Percentiles rank a stretch among this genome's conserved stretches.
These are phyloP conservation scores for Brachypodius melanocephalos DNA, from an alignment of 2,113 vertebrate species.

Conservation along the genomic window DNA sequence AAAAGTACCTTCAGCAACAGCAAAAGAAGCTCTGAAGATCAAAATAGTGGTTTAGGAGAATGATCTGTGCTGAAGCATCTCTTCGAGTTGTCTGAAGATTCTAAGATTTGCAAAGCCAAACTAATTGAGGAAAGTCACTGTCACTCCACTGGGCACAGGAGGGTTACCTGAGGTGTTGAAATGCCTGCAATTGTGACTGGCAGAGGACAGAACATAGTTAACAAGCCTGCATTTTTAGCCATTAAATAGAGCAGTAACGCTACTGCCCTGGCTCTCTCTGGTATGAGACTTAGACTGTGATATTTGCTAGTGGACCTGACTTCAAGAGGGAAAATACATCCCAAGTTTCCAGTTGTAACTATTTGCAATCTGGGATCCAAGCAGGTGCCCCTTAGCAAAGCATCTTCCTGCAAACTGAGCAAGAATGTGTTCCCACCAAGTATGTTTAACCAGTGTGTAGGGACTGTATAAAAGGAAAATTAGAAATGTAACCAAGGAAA, in stretches of 20 bases:
- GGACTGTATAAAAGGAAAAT: not conserved
- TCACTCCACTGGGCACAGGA: not conserved
- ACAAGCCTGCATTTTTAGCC: not conserved
- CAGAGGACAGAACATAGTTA: not conserved
- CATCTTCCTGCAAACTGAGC: not conserved
- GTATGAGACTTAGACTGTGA: not conserved
- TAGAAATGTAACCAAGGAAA: constrained; percentile 51
- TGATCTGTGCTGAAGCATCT: not conserved
- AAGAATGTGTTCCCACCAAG: constrained; percentile 16
- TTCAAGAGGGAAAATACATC: not conserved
- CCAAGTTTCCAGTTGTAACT: not conserved
- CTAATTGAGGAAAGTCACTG: not conserved
- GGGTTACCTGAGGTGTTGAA: not conserved
- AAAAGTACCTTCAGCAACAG: not conserved
- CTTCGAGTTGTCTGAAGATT: not conserved
- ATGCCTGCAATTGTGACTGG: not conserved
- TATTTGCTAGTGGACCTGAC: not conserved
- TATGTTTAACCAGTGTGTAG: not conserved
- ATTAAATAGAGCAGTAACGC: not conserved
- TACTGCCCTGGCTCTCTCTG: not conserved
- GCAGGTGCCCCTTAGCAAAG: not conserved
- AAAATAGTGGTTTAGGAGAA: not conserved
- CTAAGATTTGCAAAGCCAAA: not conserved
- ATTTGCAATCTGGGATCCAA: not conserved
- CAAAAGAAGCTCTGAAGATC: not conserved